phyloP scores from a whole-genome alignment of 1,140 invertebrate species.

The Aphaenogaster ashmeadi region DNA sequence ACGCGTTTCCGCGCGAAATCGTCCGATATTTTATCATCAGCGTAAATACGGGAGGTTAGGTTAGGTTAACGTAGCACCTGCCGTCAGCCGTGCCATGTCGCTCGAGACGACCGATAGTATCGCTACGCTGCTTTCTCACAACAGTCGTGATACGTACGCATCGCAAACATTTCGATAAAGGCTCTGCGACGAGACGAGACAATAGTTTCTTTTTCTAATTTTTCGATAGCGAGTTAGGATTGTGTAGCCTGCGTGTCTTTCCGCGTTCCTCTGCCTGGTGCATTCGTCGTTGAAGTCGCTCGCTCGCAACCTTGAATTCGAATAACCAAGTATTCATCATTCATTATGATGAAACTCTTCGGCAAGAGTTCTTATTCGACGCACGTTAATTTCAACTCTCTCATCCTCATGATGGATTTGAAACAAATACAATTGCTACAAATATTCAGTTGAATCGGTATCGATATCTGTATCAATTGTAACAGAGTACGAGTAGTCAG shows the following conservation, averaged over 20 bases:
- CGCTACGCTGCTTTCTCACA: not conserved
- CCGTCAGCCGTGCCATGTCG: not conserved
- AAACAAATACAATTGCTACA: not conserved
- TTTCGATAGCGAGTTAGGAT: not conserved
- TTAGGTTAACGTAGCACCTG: conserved; percentile 27
- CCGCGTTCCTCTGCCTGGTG: no score
- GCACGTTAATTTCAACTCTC: not conserved
- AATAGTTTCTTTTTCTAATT: not conserved
- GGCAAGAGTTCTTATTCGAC: not conserved
- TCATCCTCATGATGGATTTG: no score
- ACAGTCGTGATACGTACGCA: not conserved
- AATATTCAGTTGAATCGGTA: not conserved
- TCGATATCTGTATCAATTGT: not conserved
- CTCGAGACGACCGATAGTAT: not conserved
- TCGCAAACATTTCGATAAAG: not conserved
- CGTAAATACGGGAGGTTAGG: conserved; percentile 60
- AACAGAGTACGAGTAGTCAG: not conserved
- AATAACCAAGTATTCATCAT: no score
- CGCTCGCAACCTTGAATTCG: conserved; percentile 20
- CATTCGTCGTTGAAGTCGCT: not conserved
- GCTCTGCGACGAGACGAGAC: no score
- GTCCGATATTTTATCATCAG: not conserved
- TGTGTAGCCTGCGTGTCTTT: not conserved
- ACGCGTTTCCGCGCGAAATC: not conserved
- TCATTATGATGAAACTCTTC: not conserved